A percentile compares a stretch with the other conserved stretches of the same genome.
phyloP scores from a whole-genome alignment of 2,113 vertebrate genomes.

The Heterotilapia buettikoferi region DNA sequence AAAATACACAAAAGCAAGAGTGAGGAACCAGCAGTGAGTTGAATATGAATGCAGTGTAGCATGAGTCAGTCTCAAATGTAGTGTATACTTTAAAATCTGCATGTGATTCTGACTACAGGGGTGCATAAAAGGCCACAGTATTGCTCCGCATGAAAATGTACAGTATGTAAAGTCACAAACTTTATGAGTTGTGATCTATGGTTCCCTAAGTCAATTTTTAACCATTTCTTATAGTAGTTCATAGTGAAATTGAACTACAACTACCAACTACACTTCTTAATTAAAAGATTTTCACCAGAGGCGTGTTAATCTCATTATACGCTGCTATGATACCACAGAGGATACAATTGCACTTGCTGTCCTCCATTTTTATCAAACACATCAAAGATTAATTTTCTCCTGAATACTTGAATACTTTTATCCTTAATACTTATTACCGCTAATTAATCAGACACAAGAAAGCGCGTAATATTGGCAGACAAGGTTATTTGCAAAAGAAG shows the following conservation, averaged over 20 bases:
- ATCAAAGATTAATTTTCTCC: neutral
- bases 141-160: neutral
- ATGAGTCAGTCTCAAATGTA: neutral
- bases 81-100: neutral
- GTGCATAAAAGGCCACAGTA: neutral
- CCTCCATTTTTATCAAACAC: neutral
- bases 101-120: neutral
- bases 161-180: neutral
- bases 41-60: neutral
- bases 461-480: neutral
- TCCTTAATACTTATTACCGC: neutral
- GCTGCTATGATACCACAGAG: neutral
- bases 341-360: neutral
- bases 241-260: neutral
- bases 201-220: neutral
- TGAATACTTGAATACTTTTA: neutral
- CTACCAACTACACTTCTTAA: neutral
- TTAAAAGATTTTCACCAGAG: neutral
- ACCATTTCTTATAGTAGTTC: neutral
- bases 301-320: slow-evolving; percentile 2
- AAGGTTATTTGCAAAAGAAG: neutral
- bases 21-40: neutral
- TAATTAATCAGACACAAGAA: neutral
- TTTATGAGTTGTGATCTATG: neutral
- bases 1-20: neutral